Conservation (phyloP, 2,113 vertebrate genomes). For the Psilopogon haemacephalus region DNA sequence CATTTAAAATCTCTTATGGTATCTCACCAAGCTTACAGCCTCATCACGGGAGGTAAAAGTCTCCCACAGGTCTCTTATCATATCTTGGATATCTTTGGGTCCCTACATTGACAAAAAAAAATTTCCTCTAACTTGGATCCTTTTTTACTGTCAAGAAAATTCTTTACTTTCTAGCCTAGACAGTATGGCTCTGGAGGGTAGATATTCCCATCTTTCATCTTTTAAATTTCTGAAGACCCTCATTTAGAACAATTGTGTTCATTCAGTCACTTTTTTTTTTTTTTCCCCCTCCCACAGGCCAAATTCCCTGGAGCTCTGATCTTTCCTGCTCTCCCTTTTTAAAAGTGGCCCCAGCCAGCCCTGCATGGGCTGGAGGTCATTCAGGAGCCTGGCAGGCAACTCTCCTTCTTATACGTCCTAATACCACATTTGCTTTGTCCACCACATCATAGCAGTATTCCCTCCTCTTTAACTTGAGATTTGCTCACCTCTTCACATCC, state of each 20-base stretch:
- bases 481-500: neutral
- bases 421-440: neutral
- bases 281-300: neutral
- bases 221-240: neutral
- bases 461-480: neutral
- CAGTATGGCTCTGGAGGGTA: neutral
- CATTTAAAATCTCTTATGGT: neutral
- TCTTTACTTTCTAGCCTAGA: neutral
- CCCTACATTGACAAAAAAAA: neutral
- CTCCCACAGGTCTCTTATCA: neutral
- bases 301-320: neutral
- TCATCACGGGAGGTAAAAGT: neutral
- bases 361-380: neutral
- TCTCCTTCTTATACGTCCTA: neutral
- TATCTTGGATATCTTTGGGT: neutral
- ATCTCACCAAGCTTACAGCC: neutral
- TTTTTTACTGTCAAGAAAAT: neutral
- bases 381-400: neutral
- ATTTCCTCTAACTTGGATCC: neutral
- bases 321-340: neutral
- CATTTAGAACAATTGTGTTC: neutral
- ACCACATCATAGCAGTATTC: neutral
- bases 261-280: neutral
- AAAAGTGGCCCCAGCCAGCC: neutral
- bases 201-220: neutral